These are phyloP conservation scores for Hippocampus mohnikei DNA, from an alignment of 2,113 vertebrate species.

Conservation along the genomic window DNA sequence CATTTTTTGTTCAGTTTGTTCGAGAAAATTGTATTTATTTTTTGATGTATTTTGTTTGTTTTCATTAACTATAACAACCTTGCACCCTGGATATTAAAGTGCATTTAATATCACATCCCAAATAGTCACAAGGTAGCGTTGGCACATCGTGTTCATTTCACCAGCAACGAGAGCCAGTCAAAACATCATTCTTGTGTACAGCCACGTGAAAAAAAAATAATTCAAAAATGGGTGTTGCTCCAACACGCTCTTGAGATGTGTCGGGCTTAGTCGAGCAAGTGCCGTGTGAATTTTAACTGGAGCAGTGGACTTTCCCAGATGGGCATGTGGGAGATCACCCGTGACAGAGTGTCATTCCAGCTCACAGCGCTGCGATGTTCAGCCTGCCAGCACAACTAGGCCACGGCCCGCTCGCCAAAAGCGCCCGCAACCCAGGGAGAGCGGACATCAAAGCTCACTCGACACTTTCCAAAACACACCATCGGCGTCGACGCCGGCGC, in stretches of 20 bases:
- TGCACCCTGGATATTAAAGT: too few relatives aligned
- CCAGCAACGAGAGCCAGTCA: too few relatives aligned
- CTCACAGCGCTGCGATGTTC: constrained; percentile 67
- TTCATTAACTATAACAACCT: too few relatives aligned
- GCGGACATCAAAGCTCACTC: constrained; percentile 57
- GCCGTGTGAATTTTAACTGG: constrained; percentile 59
- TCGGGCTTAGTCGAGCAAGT: constrained; percentile 39
- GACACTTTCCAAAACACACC: constrained; percentile 34
- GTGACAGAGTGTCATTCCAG: constrained; percentile 70
- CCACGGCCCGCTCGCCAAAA: constrained; percentile 53
- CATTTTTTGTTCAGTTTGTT: too few relatives aligned
- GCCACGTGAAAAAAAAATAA: neutral
- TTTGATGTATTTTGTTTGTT: too few relatives aligned
- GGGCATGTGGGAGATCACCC: constrained; percentile 60
- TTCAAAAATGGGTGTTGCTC: neutral
- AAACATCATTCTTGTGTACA: neutral
- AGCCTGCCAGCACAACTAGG: constrained; percentile 68
- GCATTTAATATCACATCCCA: too few relatives aligned
- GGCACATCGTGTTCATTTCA: too few relatives aligned
- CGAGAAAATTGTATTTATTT: too few relatives aligned
- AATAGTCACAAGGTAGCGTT: too few relatives aligned
- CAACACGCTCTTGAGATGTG: constrained; percentile 14
- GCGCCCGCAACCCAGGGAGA: constrained; percentile 46
- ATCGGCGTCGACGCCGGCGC: constrained; percentile 10
- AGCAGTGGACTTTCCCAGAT: constrained; percentile 47